Evolutionary conservation across 1,140 invertebrate genomes (phyloP), one percentile per base, ranked within the genome.

Genomic region (Andricus grossulariae): DNA sequence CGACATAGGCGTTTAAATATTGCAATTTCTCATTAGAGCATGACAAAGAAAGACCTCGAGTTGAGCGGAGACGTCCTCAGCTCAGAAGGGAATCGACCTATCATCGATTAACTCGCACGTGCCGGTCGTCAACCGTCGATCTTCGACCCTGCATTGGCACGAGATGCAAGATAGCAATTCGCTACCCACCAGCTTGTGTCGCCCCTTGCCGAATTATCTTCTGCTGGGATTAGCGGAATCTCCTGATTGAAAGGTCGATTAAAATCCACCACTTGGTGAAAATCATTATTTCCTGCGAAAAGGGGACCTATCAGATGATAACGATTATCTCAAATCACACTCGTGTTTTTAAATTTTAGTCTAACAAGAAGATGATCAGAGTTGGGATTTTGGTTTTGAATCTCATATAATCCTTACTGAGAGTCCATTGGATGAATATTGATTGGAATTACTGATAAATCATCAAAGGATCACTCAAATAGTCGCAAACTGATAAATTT

Each of bases 61-160:
- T 81, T 78, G 81, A 82, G 80, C 81, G 81, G 82, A 84, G 83
- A 80, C 73, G 73, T 77, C 78, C 81, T 81, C 81, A 75, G 78
- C 81, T 74, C 75, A 77, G 60, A 73, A 79, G 80, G 76, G 80
- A 81, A 82, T 85, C 79, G 75, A 74, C 75, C 75, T 80, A 84
- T 83, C 82, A 87, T 84, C 82, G 85, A 78, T 78, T 76, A 81
- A 80, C 79, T 85, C 80, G 74, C 85, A 87, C 85, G 84, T 85
- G 84, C 83, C 85, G 80, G 80, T 85, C 79, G 80, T 84, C 84
- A 83, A 81, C 73, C 76, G 74, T 81, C 73, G 81, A 85, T 84
- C 80, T 77, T 84, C 81, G 72, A 70, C 80, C 77, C 80, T 79
- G 83, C 80, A 81, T 81, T 74, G 74, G 66, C 50, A 70, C 77